Base-by-base conservation (phyloP, 2,888 invertebrate species). In the Leptinotarsa haldemani region DNA sequence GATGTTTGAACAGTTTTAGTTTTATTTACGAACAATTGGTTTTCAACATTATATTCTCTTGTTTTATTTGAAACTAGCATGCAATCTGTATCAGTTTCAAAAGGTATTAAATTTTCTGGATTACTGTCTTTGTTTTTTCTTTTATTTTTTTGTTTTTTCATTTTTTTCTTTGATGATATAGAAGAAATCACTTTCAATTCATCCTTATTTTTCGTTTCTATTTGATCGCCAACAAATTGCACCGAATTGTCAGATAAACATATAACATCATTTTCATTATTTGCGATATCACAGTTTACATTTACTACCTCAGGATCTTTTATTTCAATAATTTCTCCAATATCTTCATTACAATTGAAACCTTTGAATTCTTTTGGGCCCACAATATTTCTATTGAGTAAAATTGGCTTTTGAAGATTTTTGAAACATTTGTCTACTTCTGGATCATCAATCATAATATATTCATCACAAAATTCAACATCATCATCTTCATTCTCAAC, bases 401-500 rank as follows among this genome's bases (percentile, higher is more conserved):
- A 18, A 50, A 12, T 56, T 12, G 46, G 13, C 50, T 68, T 50
- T 15, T n/a, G 1, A 61, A 50, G 47, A 30, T 22, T 16, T 66
- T 66, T 66, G 25, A 22, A 50, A 20, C 22, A 13, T 40, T 47
- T 68, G 15, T 61, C 22, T 53, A 61, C 67, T 52, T 50, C 16
- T 16, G 15, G 74, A 69, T 82, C 80, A 50, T 79, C 73, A 48
- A 83, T 71, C 25, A 83, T 53, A 65, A 83, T 73, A 76, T 83
- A 84, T 76, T 84, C 84, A 61, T 83, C 78, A 76, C 80, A 82
- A 75, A 83, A 80, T 72, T 80, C 73, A 16, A 84, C 77, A 75
- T 82, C 82, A 69, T 80, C 82, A 75, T 82, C 81, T 70, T 80
- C 81, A 74, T 80, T 79, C 65, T 80, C 81, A 18, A 81, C 75